These are phyloP conservation scores for Dicerorhinus sumatrensis DNA, from an alignment of 2,113 vertebrate genomes.

Conservation along the genomic window DNA sequence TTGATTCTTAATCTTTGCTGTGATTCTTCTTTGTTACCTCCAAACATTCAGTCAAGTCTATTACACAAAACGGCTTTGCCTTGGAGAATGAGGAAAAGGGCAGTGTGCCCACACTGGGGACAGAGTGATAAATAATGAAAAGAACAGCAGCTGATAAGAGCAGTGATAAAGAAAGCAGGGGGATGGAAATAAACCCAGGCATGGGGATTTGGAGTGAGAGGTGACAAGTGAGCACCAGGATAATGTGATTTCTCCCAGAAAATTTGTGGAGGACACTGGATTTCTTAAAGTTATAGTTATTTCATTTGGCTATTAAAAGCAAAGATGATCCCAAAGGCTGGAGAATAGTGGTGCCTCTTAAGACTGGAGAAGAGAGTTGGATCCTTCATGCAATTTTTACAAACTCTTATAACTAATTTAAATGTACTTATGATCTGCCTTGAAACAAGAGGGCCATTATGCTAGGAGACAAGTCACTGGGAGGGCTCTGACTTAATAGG, in stretches of 20 bases:
- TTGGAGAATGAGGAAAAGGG: neutral
- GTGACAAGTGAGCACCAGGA: neutral
- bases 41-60: neutral
- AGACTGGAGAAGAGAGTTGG: neutral
- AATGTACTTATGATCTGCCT: neutral
- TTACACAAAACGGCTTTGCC: neutral
- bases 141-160: neutral
- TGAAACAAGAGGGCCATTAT: conserved; percentile 7
- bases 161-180: neutral
- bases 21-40: neutral
- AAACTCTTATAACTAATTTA: neutral
- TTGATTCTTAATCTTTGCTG: neutral
- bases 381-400: neutral
- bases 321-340: neutral
- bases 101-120: neutral
- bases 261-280: neutral
- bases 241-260: neutral
- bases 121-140: neutral
- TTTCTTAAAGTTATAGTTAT: neutral
- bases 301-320: neutral
- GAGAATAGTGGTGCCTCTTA: neutral
- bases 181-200: neutral
- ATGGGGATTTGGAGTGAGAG: neutral
- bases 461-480: neutral
- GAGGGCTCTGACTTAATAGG: neutral